phyloP scores from a whole-genome alignment of 2,888 invertebrate genomes.

The Drosophila cracens region DNA sequence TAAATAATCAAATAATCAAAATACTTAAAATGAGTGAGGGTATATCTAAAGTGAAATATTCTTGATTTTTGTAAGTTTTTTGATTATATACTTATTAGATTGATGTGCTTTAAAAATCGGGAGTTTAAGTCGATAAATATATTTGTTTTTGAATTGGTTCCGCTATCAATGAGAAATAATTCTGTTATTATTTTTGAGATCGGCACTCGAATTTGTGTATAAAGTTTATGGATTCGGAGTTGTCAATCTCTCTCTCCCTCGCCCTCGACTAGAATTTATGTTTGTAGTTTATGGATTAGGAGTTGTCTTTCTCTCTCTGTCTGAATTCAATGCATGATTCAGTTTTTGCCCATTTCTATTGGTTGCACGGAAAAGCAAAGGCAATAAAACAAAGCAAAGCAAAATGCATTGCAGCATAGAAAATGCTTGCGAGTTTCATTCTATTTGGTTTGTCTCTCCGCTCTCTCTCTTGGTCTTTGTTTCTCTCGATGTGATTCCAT shows the following conservation, averaged over 20 bases:
- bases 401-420: neutral
- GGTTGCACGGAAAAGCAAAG: conserved; percentile 4
- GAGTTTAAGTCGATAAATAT: too few relatives aligned
- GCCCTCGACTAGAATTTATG: neutral
- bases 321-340: neutral
- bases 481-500: conserved; percentile 27
- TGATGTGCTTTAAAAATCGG: too few relatives aligned
- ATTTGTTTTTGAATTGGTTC: too few relatives aligned
- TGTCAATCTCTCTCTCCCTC: neutral
- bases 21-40: neutral
- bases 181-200: neutral
- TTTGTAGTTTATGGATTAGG: neutral
- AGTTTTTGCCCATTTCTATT: neutral
- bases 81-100: neutral
- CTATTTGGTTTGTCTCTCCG: conserved; percentile 7
- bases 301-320: neutral
- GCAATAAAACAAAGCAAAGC: neutral
- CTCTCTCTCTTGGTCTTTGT: conserved; percentile 1
- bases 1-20: too few relatives aligned
- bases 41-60: neutral
- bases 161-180: neutral
- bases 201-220: neutral
- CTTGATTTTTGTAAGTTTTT: neutral
- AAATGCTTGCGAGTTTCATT: conserved; percentile 12
- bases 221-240: neutral